These are phyloP conservation scores for Pegoplata infirma DNA, from an alignment of 2,888 invertebrate genomes.

Conservation along the genomic window DNA sequence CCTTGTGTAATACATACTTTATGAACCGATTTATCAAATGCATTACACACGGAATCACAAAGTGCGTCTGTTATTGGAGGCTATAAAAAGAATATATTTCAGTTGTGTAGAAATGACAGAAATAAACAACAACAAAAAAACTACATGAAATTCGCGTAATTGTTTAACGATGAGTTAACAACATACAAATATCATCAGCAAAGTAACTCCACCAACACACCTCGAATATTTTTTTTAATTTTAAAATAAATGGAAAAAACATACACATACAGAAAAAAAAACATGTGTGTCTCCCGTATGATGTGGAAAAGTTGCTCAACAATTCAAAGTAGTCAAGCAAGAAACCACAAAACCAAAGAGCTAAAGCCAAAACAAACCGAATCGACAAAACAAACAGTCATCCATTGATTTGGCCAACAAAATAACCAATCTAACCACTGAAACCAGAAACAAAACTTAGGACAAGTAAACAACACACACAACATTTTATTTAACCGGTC, in stretches of 20 bases:
- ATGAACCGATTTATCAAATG: too few species aligned
- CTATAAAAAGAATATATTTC: too few species aligned
- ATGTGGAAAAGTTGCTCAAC: slow-evolving; percentile 43
- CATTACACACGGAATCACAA: too few species aligned
- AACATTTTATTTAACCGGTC: slow-evolving; percentile 1
- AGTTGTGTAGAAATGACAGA: too few species aligned
- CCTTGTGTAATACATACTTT: too few species aligned
- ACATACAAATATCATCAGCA: slow-evolving; percentile 27
- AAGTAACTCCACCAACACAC: slow-evolving; percentile 49
- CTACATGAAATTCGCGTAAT: slow-evolving; percentile 47
- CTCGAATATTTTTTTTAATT: neutral
- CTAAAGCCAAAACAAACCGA: slow-evolving; percentile 9
- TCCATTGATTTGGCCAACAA: slow-evolving; percentile 43
- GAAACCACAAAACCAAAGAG: slow-evolving; percentile 31
- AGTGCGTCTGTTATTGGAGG: too few species aligned
- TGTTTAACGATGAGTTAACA: slow-evolving; percentile 52
- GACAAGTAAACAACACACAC: slow-evolving; percentile 13
- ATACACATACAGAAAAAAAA: too few species aligned
- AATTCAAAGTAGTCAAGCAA: slow-evolving; percentile 56
- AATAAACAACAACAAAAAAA: neutral
- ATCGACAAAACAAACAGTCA: slow-evolving; percentile 19
- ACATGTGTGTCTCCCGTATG: slow-evolving; percentile 7
- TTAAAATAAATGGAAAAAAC: slow-evolving; percentile 9
- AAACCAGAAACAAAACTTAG: slow-evolving; percentile 53
- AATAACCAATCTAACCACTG: slow-evolving; percentile 36